These are phyloP conservation scores for Pseudochromis fuscus DNA, from an alignment of 2,797 vertebrate genomes.

Conservation along the genomic window DNA sequence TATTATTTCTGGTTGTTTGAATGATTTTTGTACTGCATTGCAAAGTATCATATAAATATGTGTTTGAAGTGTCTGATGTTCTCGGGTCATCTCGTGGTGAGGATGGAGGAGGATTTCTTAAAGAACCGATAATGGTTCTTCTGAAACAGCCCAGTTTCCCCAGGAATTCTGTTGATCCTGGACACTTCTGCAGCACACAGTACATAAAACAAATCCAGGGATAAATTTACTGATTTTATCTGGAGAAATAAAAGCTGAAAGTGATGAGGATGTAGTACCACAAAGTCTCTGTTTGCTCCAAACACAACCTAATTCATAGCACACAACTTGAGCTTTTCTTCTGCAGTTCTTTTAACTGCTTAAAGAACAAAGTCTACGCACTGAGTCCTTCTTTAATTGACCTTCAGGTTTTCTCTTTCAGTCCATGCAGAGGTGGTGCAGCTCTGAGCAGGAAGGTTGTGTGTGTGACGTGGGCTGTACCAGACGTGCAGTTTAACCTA, in stretches of 20 bases:
- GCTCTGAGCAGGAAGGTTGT: conserved; percentile 40
- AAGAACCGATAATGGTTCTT: conserved; percentile 6
- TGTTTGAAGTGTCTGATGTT: too few species aligned
- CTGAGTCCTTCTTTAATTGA: conserved; percentile 45
- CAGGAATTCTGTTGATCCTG: conserved; percentile 19
- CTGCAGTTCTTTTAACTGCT: conserved; percentile 37
- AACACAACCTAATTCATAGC: conserved; percentile 8
- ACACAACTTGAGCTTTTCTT: not conserved
- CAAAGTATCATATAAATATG: not conserved
- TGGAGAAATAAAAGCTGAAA: conserved; percentile 5
- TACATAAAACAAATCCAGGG: conserved; percentile 1
- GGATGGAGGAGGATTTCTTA: conserved; percentile 10
- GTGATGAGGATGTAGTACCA: not conserved
- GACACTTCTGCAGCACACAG: not conserved
- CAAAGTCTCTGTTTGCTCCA: conserved; percentile 5
- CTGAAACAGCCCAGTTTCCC: not conserved
- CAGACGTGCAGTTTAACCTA: conserved; percentile 43
- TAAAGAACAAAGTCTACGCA: conserved; percentile 42
- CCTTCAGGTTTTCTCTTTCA: conserved; percentile 31
- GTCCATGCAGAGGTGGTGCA: conserved; percentile 44
- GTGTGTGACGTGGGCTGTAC: conserved; percentile 42
- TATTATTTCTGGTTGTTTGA: not conserved
- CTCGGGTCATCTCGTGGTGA: conserved; percentile 2
- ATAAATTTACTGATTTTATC: conserved; percentile 22
- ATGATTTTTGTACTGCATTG: too few species aligned